phyloP scores from a whole-genome alignment of 1,140 invertebrate species.

The Ceratina japonica region DNA sequence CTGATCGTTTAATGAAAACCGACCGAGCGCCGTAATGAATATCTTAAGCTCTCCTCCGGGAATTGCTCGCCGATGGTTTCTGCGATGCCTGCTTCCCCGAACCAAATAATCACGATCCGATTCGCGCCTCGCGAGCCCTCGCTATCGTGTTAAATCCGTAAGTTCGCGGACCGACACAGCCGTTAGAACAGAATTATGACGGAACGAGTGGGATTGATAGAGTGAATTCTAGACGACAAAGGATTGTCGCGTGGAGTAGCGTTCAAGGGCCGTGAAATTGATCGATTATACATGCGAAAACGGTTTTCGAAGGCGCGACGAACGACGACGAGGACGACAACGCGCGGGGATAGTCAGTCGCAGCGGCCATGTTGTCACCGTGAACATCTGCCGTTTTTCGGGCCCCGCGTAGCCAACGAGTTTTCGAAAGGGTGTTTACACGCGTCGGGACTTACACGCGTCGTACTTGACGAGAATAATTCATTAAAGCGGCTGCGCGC shows the following conservation, averaged over 20 bases:
- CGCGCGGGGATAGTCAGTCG: constrained; percentile 13
- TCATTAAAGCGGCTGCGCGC: constrained; percentile 48
- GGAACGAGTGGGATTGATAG: neutral
- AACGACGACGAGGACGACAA: constrained; percentile 31
- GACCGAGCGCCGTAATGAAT: constrained; percentile 17
- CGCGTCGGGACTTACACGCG: constrained; percentile 43
- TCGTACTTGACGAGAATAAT: constrained; percentile 57
- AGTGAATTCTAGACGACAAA: constrained; percentile 4
- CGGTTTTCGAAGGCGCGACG: constrained; percentile 54
- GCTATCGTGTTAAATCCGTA: no score
- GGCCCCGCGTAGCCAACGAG: constrained; percentile 32
- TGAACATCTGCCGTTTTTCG: constrained; percentile 71
- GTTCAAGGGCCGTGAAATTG: constrained; percentile 52
- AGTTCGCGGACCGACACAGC: no score
- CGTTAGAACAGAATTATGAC: neutral
- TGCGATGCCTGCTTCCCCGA: neutral
- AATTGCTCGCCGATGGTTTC: neutral
- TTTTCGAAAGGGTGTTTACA: constrained; percentile 63
- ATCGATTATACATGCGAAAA: constrained; percentile 70
- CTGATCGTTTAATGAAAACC: constrained; percentile 41
- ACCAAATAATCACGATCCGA: no score
- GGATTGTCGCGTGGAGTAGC: neutral
- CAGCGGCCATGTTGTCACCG: constrained; percentile 73
- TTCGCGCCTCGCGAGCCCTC: no score
- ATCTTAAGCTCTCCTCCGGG: neutral